phyloP scores from a whole-genome alignment of 2,888 invertebrate species.

The Drosophila nigricruria region DNA sequence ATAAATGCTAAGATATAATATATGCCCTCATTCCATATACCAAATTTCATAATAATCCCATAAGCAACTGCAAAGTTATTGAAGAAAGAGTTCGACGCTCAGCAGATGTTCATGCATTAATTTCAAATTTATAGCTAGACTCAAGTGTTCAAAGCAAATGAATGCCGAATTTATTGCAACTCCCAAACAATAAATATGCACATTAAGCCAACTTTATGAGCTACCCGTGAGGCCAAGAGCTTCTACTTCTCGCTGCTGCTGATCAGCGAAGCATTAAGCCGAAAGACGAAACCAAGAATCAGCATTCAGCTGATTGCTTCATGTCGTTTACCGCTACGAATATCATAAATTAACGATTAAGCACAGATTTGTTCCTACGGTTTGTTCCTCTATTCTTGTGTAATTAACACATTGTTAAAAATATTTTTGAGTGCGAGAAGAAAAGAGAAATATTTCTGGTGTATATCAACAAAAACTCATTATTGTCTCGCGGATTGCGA shows the following conservation, averaged over 20 bases:
- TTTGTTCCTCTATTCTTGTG: constrained; percentile 36
- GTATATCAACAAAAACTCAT: constrained; percentile 29
- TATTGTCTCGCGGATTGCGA: constrained; percentile 46
- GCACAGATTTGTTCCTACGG: constrained; percentile 72
- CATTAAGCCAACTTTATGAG: constrained; percentile 58
- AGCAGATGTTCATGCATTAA: not conserved
- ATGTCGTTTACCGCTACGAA: constrained; percentile 70
- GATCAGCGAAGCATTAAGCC: constrained; percentile 60
- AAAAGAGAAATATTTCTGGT: not conserved
- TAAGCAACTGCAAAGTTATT: not conserved
- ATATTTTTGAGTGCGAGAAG: constrained; percentile 15
- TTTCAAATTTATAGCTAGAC: not conserved
- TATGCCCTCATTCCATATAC: too few species aligned
- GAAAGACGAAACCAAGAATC: constrained; percentile 20
- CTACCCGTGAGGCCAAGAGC: constrained; percentile 42
- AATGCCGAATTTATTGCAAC: constrained; percentile 27
- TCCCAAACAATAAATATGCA: constrained; percentile 12
- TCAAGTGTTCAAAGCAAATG: constrained; percentile 5
- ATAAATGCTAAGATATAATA: too few species aligned
- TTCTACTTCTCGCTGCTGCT: constrained; percentile 1
- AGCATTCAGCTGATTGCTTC: constrained; percentile 45
- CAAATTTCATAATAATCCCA: not conserved
- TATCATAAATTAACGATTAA: constrained; percentile 79
- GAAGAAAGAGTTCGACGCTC: not conserved
- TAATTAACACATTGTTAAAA: constrained; percentile 77